Percentiles rank a stretch among this genome's conserved stretches.
These are phyloP conservation scores for Hyles lineata DNA, from an alignment of 2,888 invertebrate species.

Conservation along the genomic window DNA sequence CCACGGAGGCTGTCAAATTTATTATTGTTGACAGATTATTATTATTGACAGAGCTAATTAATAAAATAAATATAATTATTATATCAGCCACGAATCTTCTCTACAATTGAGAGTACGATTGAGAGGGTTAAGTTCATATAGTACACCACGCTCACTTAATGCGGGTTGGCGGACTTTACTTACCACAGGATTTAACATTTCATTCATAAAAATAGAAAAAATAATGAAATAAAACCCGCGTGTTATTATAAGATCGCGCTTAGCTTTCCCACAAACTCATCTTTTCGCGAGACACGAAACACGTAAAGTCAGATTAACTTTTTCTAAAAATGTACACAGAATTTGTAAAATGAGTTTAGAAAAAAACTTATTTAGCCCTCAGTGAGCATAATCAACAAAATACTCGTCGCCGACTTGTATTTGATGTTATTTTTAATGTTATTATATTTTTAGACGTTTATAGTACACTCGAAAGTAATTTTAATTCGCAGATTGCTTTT, in stretches of 20 bases:
- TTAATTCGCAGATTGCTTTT: not conserved
- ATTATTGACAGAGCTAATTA: too few relatives aligned
- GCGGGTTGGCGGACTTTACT: too few relatives aligned
- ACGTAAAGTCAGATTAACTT: constrained; percentile 39
- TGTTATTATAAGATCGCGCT: not conserved
- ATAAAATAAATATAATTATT: too few relatives aligned
- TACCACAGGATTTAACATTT: too few relatives aligned
- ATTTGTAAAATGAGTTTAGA: constrained; percentile 17
- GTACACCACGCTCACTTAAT: too few relatives aligned
- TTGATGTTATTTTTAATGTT: constrained; percentile 9
- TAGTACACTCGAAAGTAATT: not conserved
- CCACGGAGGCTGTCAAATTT: too few relatives aligned
- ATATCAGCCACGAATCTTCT: too few relatives aligned
- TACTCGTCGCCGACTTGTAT: not conserved
- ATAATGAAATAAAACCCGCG: not conserved
- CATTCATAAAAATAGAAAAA: too few relatives aligned
- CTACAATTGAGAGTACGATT: too few relatives aligned
- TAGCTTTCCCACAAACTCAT: not conserved
- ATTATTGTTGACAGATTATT: too few relatives aligned
- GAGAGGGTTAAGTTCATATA: too few relatives aligned
- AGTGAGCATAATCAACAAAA: not conserved
- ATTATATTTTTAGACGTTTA: constrained; percentile 5
- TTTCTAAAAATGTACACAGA: constrained; percentile 30
- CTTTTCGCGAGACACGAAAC: constrained; percentile 35
- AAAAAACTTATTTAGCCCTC: not conserved